Evolutionary conservation across 2,888 invertebrate genomes (phyloP), one percentile per base, ranked within the genome.

Genomic region (Andrena camellia): DNA sequence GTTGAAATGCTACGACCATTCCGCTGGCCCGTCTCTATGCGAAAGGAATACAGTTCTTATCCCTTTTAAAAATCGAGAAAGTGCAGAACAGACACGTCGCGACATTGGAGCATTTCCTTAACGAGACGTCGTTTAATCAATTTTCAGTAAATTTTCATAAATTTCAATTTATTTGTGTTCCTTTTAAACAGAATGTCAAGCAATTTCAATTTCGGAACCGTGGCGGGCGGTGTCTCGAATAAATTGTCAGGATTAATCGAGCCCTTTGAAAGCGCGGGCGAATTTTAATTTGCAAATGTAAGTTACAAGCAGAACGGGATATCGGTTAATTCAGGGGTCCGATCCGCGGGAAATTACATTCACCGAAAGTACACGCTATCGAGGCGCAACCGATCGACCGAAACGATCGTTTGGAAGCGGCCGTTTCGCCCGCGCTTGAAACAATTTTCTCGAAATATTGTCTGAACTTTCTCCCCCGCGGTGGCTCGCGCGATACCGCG

Each of bases 311-410:
- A 57, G 31, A 74, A 31, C 62, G 74, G 62, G 63, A 74, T 72
- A 64, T 81, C 72, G 72, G 63, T 62, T 78, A 81, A 78, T 78
- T 72, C 68, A 42, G 69, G 33, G 57, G 64, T 33, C 63, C 78
- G 78, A 72, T 72, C 63, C 72, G 2, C 67, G 57, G 81, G 81
- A 78, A 78, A 81, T 78, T 78, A 72, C 78, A 67, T 68, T 72
- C 62, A 54, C 26, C 5, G 31, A 8, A 60, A 57, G 68, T 72
- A 62, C 31, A 64, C 54, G 42, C 20, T 63, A 50, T 79, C 75
- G 17, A 62, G 48, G 50, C 57, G 50, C 57, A 50, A 23, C 59
- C 35, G 69, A 64, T 79, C 75, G 54, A 64, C 48, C 76, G 75
- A 63, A 64, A 68, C 68, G 48, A 68, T 63, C 75, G 62, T 62